Evolutionary conservation across 2,113 vertebrate species (phyloP), one percentile per base, ranked within the genome.

Genomic region (Anguilla rostrata): DNA sequence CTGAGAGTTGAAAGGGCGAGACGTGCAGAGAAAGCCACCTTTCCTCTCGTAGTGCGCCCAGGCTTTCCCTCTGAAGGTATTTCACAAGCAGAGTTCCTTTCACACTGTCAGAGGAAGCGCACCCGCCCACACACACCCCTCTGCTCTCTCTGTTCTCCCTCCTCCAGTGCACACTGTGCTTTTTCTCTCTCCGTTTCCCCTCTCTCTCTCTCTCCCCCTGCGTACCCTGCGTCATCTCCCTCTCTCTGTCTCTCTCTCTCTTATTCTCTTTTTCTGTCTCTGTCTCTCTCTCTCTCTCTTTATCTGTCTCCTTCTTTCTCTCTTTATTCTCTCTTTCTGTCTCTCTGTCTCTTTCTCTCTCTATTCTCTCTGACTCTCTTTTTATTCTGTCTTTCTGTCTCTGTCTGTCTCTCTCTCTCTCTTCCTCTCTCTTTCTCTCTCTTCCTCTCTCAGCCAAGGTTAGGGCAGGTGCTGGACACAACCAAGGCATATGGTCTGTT

Each of bases 281-380:
- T 84, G 29, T 80, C 39, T 80, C 7, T 82, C 88, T 90, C 60
- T 90, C 84, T 86, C 79, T 88, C 82, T 88, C 82, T n/a, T n/a
- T 88, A 86, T 85, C 85, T 87, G 87, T 78, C 81, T 87, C 83
- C 89, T 83, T 9, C 89, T 83, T 9, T 60, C 57, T 71, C 63
- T n/a, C 63, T n/a, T 20, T 39, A 9, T 60, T 71, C 26, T 60
- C 57, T 71, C 22, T n/a, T 22, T n/a, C 29, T 39, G 18, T 60
- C 0, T 81, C 88, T 82, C 83, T 40, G 75, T 43, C 34, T 46
- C 6, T 43, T 84, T 43, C 84, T 78, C 26, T 87, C 43, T 41
- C 56, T 71, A 34, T 78, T 88, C 43, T 90, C 81, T 90, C 87
- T 87, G 79, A 85, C 87, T 90, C 89, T 91, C 92, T 92, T 87